These are phyloP conservation scores for Ardeotis arabs DNA, from an alignment of 2,113 vertebrate genomes.

Conservation along the genomic window DNA sequence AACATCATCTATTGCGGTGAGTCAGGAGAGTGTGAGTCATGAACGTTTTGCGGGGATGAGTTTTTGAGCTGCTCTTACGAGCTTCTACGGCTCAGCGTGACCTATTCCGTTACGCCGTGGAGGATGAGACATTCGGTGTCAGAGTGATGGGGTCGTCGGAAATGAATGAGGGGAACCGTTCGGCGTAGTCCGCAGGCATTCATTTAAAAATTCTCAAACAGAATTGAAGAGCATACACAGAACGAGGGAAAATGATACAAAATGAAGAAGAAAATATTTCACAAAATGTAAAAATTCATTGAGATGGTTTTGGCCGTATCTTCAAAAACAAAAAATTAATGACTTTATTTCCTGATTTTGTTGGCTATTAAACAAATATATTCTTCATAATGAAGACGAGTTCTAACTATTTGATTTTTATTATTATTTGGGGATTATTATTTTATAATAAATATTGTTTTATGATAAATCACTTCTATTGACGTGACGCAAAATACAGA, in stretches of 20 bases:
- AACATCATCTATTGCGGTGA: neutral
- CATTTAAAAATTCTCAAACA: neutral
- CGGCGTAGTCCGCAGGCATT: neutral
- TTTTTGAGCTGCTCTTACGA: neutral
- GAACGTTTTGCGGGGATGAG: neutral
- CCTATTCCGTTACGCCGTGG: neutral
- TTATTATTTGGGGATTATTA: neutral
- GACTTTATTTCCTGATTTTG: neutral
- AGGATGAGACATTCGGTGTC: neutral
- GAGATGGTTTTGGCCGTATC: neutral
- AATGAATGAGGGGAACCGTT: neutral
- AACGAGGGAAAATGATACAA: neutral
- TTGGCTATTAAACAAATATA: neutral
- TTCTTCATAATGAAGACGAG: neutral
- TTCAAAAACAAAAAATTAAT: neutral
- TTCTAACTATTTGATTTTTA: neutral
- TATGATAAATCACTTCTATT: neutral
- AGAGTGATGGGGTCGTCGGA: neutral
- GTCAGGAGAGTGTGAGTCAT: neutral
- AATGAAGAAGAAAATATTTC: neutral
- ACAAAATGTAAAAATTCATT: neutral
- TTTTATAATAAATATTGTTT: neutral
- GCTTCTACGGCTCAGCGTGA: neutral
- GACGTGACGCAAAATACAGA: no score
- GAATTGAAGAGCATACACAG: neutral